phyloP scores from a whole-genome alignment of 2,797 vertebrate species.

The Pempheris klunzingeri region DNA sequence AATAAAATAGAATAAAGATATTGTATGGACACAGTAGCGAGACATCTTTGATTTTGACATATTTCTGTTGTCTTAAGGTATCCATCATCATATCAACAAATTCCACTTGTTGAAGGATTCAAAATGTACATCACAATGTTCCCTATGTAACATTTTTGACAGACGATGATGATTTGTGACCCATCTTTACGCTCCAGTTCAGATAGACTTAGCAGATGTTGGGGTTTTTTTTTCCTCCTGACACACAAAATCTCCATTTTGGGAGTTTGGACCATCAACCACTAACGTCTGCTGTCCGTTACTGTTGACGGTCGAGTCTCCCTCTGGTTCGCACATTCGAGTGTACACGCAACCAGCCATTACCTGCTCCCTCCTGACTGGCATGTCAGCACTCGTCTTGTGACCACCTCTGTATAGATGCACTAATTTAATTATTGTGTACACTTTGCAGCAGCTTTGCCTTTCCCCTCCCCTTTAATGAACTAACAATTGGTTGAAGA shows the following conservation, averaged over 20 bases:
- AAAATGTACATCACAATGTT: background rate
- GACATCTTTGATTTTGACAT: background rate
- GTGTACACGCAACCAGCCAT: conserved; percentile 14
- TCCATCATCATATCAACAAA: background rate
- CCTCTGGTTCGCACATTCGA: background rate
- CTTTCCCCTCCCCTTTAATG: conserved; percentile 45
- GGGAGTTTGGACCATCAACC: background rate
- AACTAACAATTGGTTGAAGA: conserved; percentile 28
- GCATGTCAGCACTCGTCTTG: conserved; percentile 21
- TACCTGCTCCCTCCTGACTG: conserved; percentile 15
- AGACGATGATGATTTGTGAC: background rate
- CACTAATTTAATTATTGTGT: conserved; percentile 62
- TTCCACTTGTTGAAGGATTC: background rate
- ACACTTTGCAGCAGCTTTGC: conserved; percentile 36
- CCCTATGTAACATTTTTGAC: background rate
- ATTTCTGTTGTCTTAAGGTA: background rate
- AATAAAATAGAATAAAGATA: too few relatives aligned
- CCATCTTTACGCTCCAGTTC: background rate
- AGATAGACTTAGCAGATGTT: background rate
- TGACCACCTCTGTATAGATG: conserved; percentile 29
- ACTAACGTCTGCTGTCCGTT: background rate
- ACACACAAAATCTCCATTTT: background rate
- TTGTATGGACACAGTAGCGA: background rate
- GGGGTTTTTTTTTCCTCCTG: background rate
- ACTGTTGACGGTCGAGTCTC: background rate